Conservation (phyloP, 1,140 invertebrate species). For the Latrodectus geometricus region DNA sequence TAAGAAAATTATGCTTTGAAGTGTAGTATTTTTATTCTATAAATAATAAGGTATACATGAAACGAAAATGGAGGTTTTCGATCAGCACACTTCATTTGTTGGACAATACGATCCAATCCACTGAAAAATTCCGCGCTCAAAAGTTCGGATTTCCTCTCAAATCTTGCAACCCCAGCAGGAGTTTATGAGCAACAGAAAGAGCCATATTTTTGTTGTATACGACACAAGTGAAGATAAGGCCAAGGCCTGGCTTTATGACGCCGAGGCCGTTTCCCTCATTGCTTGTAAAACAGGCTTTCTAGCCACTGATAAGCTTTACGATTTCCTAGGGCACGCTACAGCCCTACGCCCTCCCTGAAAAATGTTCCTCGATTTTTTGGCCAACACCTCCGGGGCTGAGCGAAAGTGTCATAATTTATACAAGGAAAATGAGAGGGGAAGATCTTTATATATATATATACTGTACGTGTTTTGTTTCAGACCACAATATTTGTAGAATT, state of each 20-base stretch:
- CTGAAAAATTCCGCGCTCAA: too few species aligned
- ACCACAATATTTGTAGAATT: too few species aligned
- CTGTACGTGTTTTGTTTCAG: too few species aligned
- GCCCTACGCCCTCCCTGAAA: slow-evolving; percentile 12
- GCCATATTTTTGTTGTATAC: slow-evolving; percentile 53
- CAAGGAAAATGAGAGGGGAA: neutral
- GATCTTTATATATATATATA: too few species aligned
- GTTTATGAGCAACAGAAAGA: slow-evolving; percentile 52
- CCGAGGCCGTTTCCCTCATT: slow-evolving; percentile 58
- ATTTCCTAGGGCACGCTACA: slow-evolving; percentile 27
- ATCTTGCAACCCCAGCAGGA: slow-evolving; percentile 24
- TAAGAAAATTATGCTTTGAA: too few species aligned
- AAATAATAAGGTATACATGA: too few species aligned
- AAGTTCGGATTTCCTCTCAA: slow-evolving; percentile 13
- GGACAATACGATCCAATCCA: too few species aligned
- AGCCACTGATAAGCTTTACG: slow-evolving; percentile 59
- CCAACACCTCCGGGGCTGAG: slow-evolving; percentile 27
- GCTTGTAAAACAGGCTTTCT: slow-evolving; percentile 57
- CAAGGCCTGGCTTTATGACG: slow-evolving; percentile 43
- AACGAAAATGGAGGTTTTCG: too few species aligned
- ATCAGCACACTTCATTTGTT: too few species aligned
- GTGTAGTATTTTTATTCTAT: too few species aligned
- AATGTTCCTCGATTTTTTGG: slow-evolving; percentile 17
- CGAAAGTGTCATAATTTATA: slow-evolving; percentile 29
- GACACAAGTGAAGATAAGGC: slow-evolving; percentile 40